These are phyloP conservation scores for Python bivittatus DNA, from an alignment of 2,113 vertebrate genomes.

Conservation along the genomic window DNA sequence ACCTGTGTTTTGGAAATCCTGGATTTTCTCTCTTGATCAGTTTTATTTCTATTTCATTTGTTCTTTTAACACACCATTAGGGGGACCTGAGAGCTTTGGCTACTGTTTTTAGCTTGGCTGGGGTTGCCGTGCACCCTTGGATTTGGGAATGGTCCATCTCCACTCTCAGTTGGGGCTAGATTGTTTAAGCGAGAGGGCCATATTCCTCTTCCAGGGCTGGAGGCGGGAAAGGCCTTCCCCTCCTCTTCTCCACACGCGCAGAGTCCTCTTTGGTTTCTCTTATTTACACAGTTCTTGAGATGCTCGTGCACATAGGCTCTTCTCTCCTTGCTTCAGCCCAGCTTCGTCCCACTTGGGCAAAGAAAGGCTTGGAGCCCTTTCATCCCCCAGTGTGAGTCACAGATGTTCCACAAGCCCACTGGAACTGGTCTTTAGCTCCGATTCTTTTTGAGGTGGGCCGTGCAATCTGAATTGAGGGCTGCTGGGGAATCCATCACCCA, in stretches of 20 bases:
- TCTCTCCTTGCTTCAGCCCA: not conserved
- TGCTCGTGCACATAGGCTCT: not conserved
- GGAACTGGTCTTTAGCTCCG: not conserved
- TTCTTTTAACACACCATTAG: not conserved
- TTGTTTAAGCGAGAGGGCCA: not conserved
- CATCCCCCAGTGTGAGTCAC: not conserved
- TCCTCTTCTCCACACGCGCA: not conserved
- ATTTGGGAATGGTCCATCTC: not conserved
- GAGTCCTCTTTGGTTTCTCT: not conserved
- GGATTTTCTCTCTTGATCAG: not conserved
- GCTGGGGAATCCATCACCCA: no score
- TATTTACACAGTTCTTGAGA: not conserved
- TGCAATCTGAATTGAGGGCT: not conserved
- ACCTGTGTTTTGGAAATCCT: not conserved
- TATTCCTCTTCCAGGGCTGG: not conserved
- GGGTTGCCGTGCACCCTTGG: no score
- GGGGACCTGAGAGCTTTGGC: not conserved
- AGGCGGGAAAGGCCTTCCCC: not conserved
- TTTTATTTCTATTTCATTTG: not conserved
- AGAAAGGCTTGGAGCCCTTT: not conserved
- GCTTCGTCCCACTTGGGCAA: not conserved
- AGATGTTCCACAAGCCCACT: no score
- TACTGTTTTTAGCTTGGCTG: no score
- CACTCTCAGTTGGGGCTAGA: not conserved
- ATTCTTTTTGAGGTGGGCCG: not conserved